phyloP scores from a whole-genome alignment of 2,888 invertebrate species.

The Zygogramma bicolorata region DNA sequence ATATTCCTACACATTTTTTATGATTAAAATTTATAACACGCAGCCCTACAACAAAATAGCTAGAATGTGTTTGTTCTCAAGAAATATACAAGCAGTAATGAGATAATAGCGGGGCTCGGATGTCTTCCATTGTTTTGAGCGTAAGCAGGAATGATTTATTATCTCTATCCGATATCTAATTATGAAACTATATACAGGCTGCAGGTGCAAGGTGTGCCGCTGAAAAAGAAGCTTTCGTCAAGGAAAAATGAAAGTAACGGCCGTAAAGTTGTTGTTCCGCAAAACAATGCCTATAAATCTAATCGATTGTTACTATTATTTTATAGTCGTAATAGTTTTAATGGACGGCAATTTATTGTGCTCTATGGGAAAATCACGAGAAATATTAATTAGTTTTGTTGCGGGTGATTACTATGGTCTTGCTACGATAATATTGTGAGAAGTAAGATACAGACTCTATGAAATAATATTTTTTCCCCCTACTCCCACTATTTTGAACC shows the following conservation, averaged over 20 bases:
- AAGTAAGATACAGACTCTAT: no score
- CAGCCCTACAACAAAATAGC: no score
- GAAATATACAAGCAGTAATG: not conserved
- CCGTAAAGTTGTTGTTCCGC: not conserved
- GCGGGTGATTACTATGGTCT: no score
- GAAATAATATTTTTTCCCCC: no score
- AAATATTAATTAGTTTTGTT: no score
- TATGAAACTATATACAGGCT: not conserved
- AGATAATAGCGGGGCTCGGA: not conserved
- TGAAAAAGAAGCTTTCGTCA: conserved; percentile 8
- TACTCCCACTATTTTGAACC: no score
- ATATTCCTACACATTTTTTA: not conserved
- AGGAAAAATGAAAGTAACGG: conserved; percentile 7
- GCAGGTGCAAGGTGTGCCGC: conserved; percentile 7
- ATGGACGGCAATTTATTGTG: no score
- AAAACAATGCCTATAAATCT: not conserved
- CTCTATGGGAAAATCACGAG: not conserved
- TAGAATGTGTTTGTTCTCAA: no score
- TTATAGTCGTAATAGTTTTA: not conserved
- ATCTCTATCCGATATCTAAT: not conserved
- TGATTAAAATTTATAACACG: not conserved
- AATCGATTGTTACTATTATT: not conserved
- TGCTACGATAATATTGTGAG: no score
- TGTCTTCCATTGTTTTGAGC: conserved; percentile 5
- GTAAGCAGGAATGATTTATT: not conserved